phyloP scores from a whole-genome alignment of 2,797 vertebrate species.

The Xenentodon cancila region DNA sequence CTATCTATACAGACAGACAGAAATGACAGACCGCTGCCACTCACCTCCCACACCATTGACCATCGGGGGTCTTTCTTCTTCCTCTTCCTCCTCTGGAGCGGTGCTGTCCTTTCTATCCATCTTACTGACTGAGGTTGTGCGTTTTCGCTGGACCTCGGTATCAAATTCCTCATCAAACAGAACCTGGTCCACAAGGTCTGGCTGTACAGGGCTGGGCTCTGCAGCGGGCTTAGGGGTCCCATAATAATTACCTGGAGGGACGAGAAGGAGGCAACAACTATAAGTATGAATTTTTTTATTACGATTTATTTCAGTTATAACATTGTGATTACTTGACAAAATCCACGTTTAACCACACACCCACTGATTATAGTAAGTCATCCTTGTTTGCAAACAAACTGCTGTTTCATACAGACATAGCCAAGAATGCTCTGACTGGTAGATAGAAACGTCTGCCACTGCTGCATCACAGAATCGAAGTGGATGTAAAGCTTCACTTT shows the following conservation, averaged over 20 bases:
- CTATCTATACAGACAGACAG: background rate
- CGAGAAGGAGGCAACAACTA: background rate
- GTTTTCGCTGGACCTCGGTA: conserved; percentile 92
- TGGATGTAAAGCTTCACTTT: conserved; percentile 6
- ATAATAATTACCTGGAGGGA: conserved; percentile 92
- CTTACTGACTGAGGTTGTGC: conserved; percentile 97
- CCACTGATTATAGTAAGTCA: no score
- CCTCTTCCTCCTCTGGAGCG: conserved; percentile 95
- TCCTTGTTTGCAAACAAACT: no score
- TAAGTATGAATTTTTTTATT: background rate
- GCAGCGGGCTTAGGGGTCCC: conserved; percentile 97
- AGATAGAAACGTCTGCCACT: no score
- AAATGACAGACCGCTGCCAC: conserved; percentile 15
- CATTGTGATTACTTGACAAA: background rate
- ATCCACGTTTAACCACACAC: no score
- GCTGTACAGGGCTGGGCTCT: conserved; percentile 95
- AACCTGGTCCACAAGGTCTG: conserved; percentile 96
- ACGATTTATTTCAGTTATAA: background rate
- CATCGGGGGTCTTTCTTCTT: conserved; percentile 87
- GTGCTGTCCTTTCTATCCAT: conserved; percentile 96
- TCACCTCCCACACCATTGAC: conserved; percentile 88
- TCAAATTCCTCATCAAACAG: conserved; percentile 97
- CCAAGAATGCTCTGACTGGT: no score
- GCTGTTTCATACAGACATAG: no score
- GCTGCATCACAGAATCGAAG: background rate